Conservation (phyloP, 2,113 vertebrate species). For the Australoheros scitulus region DNA sequence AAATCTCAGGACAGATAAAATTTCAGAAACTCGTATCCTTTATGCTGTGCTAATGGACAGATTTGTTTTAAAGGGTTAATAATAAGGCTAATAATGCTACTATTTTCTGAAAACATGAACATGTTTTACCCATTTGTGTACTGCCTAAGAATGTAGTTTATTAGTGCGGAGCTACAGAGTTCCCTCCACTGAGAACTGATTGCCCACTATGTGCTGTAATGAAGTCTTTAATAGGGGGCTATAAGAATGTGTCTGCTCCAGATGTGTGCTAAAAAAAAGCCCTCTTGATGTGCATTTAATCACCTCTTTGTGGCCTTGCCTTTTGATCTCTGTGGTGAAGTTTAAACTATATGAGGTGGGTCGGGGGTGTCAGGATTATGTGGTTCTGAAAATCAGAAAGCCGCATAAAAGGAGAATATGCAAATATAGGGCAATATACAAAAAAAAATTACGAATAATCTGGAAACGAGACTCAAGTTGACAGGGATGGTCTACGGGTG, state of each 20-base stretch:
- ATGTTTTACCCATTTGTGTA: neutral
- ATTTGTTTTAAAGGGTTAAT: neutral
- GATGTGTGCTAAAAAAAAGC: slow-evolving; percentile 69
- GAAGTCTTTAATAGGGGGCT: slow-evolving; percentile 57
- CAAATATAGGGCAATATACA: slow-evolving; percentile 31
- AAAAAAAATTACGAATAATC: slow-evolving; percentile 51
- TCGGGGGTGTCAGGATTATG: slow-evolving; percentile 1
- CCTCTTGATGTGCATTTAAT: slow-evolving; percentile 71
- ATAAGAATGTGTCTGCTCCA: slow-evolving; percentile 49
- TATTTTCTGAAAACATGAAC: neutral
- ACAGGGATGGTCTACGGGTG: slow-evolving; percentile 53
- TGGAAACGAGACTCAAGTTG: slow-evolving; percentile 46
- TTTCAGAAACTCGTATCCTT: neutral
- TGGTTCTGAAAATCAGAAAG: slow-evolving; percentile 22
- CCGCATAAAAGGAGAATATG: slow-evolving; percentile 44
- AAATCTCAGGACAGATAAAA: neutral
- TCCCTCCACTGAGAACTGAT: slow-evolving; percentile 26
- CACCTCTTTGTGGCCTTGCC: slow-evolving; percentile 63
- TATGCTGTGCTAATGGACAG: neutral
- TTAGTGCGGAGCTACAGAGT: neutral
- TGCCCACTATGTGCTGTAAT: slow-evolving; percentile 39
- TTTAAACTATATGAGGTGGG: slow-evolving; percentile 53
- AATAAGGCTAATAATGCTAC: neutral
- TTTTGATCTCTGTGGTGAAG: slow-evolving; percentile 74
- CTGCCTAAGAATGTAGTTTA: neutral